phyloP scores from a whole-genome alignment of 2,113 vertebrate genomes.

The Crotalus tigris region DNA sequence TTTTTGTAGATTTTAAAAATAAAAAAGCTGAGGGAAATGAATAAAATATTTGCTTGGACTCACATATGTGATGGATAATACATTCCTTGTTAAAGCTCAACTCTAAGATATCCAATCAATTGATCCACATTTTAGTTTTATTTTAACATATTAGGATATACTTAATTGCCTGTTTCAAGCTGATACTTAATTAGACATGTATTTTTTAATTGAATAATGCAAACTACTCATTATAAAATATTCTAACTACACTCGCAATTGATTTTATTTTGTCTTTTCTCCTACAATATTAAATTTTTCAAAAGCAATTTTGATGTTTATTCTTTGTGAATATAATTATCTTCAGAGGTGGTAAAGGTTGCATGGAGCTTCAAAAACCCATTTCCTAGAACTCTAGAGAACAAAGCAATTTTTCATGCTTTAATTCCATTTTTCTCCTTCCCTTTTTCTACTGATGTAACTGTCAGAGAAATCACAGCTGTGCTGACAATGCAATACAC shows the following conservation, averaged over 20 bases:
- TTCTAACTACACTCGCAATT: slow-evolving; percentile 38
- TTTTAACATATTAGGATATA: not conserved
- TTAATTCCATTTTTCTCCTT: slow-evolving; percentile 72
- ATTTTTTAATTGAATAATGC: slow-evolving; percentile 47
- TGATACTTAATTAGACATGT: slow-evolving; percentile 54
- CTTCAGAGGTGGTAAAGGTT: slow-evolving; percentile 47
- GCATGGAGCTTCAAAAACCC: slow-evolving; percentile 46
- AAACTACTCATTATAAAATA: slow-evolving; percentile 54
- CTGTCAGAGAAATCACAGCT: slow-evolving; percentile 64
- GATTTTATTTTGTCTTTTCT: slow-evolving; percentile 40
- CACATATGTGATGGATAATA: not conserved
- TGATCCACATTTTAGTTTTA: not conserved
- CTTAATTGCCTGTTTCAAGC: slow-evolving; percentile 47
- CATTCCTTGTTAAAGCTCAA: not conserved
- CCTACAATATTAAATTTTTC: slow-evolving; percentile 48
- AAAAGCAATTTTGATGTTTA: slow-evolving; percentile 44
- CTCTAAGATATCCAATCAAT: not conserved
- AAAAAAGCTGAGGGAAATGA: not conserved
- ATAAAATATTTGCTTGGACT: not conserved
- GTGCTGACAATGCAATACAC: slow-evolving; percentile 63
- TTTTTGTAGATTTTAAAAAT: not conserved
- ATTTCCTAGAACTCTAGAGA: slow-evolving; percentile 62
- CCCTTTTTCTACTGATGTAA: slow-evolving; percentile 53
- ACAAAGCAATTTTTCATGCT: slow-evolving; percentile 71
- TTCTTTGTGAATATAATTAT: slow-evolving; percentile 59